These are phyloP conservation scores for Phylloscopus whistleri DNA, from an alignment of 2,113 vertebrate genomes.

Conservation along the genomic window DNA sequence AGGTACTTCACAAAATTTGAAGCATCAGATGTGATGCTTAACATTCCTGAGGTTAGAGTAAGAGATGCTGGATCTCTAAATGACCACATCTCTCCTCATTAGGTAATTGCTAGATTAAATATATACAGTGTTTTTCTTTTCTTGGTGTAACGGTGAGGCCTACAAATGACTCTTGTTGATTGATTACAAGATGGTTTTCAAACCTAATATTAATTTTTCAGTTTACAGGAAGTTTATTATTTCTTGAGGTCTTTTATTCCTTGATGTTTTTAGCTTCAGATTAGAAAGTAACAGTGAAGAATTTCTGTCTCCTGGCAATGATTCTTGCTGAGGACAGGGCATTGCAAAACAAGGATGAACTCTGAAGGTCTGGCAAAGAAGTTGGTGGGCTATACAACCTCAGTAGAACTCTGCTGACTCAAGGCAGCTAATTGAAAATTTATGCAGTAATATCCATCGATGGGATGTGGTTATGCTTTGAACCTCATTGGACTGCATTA, in stretches of 20 bases:
- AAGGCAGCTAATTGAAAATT: conserved; percentile 23
- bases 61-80: not conserved
- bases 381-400: not conserved
- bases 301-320: not conserved
- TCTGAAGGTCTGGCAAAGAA: conserved; percentile 14
- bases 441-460: not conserved
- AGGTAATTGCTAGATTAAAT: not conserved
- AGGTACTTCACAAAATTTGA: not conserved
- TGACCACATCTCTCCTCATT: not conserved
- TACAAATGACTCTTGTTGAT: not conserved
- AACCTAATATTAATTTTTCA: not conserved
- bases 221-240: not conserved
- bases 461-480: conserved; percentile 23
- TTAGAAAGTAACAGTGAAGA: not conserved
- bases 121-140: not conserved
- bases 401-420: conserved; percentile 41
- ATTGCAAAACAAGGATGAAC: conserved; percentile 11
- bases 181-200: not conserved
- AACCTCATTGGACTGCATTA: not conserved
- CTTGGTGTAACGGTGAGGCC: not conserved
- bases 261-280: not conserved
- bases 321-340: conserved; percentile 25
- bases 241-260: not conserved
- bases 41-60: not conserved
- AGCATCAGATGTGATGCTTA: not conserved